Evolutionary conservation across 2,797 vertebrate species (phyloP), one percentile per base, ranked within the genome.

Genomic region (Phoxinus dragarum): DNA sequence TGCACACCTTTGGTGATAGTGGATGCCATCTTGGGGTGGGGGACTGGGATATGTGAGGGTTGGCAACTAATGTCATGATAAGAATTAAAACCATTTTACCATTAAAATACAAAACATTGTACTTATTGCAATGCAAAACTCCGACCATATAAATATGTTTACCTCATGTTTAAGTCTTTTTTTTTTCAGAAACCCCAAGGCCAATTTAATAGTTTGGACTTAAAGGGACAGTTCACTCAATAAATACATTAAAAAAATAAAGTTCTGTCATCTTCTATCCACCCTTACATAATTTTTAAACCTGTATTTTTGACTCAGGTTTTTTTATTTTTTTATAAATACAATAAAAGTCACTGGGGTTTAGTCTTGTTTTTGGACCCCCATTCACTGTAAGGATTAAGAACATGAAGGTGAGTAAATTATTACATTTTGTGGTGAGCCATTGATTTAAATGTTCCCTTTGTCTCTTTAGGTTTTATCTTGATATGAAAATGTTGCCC

Each of bases 11-110:
- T 49, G 27, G 54, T 23, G 19, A 77, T 52, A 31, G 34, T 31
- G 49, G 38, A 66, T 84, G 83, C 75, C 75, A 47, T 72, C 6
- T 56, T 61, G 5, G 44, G 61, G 23, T 76, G 61, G 73, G 73
- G 61, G 16, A 84, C 31, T 36, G 31, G 42, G 47, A 42, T 16
- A 31, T 31, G 17, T 64, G 8, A 76, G 21, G 21, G 27, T 79
- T 9, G 73, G 47, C 31, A 36, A 36, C 23, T 23, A 67, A 49
- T 49, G n/a, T 23, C 27, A 47, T 6, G 12, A 67, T 40, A 47
- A 80, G 5, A 67, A 80, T 31, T 11, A 31, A 67, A 80, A 66
- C 19, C 1, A 52, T 34, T 67, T 80, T 67, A 5, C 31, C 4
- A 44, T 61, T 64, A 34, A 31, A 79, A 19, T 34, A 14, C 40